Conservation (phyloP, 2,797 vertebrate species). For the Lepus townsendii region DNA sequence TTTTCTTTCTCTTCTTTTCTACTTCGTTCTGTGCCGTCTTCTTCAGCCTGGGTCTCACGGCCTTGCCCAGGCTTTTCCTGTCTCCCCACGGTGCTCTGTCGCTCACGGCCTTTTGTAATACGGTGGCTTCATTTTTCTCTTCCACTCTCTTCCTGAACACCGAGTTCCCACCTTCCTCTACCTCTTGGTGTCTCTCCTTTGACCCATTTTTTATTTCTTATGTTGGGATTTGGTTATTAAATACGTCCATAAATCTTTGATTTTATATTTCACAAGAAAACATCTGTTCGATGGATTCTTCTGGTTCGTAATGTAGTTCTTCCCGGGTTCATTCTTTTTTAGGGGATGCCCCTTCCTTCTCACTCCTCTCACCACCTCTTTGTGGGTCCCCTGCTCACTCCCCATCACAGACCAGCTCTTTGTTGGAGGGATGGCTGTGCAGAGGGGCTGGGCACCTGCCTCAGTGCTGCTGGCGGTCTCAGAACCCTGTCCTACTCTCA, state of each 20-base stretch:
- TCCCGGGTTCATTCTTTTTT: not conserved
- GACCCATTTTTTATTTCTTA: conserved; percentile 6
- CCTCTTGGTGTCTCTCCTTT: not conserved
- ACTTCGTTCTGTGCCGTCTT: not conserved
- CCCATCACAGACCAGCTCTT: not conserved
- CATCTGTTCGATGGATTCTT: not conserved
- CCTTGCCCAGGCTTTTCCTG: not conserved
- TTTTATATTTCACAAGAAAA: not conserved
- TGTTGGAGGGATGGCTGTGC: not conserved
- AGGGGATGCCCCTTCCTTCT: not conserved
- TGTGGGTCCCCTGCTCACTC: not conserved
- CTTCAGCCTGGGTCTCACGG: not conserved
- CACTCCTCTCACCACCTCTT: not conserved
- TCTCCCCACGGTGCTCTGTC: not conserved
- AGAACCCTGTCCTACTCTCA: not conserved
- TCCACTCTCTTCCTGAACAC: not conserved
- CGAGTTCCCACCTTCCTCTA: not conserved
- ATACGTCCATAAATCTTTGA: not conserved
- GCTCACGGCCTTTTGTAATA: not conserved
- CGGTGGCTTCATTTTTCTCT: not conserved
- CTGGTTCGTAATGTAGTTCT: not conserved
- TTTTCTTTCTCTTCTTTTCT: not conserved
- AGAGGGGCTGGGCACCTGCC: too few species aligned
- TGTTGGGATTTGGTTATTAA: not conserved
- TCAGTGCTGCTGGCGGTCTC: fast-evolving